Evolutionary conservation across 1,140 invertebrate genomes (phyloP).

Genomic region (Diorhabda sublineata): DNA sequence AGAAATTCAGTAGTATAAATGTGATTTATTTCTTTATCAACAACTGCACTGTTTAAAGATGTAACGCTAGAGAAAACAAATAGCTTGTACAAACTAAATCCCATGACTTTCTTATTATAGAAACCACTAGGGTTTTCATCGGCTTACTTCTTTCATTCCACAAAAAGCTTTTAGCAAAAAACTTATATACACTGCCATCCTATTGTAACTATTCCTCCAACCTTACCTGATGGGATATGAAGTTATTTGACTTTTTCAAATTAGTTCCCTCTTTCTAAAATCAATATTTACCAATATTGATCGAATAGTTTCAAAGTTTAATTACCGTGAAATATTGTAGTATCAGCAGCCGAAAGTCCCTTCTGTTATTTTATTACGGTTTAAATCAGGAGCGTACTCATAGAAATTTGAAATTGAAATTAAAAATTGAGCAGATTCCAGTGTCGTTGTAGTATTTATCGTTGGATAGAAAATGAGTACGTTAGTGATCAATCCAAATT

Average conservation of each 20-base stretch:
- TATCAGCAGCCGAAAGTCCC: slow-evolving; percentile 7
- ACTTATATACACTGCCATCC: neutral
- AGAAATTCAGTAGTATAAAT: too few relatives aligned
- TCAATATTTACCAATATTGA: slow-evolving; percentile 25
- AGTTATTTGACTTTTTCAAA: neutral
- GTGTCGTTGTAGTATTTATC: too few relatives aligned
- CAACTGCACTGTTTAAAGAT: too few relatives aligned
- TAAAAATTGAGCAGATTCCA: too few relatives aligned
- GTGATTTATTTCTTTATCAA: too few relatives aligned
- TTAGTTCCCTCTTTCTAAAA: slow-evolving; percentile 21
- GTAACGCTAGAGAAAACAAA: too few relatives aligned
- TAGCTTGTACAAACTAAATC: neutral
- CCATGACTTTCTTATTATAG: slow-evolving; percentile 2
- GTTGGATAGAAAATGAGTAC: too few relatives aligned
- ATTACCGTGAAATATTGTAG: slow-evolving; percentile 27
- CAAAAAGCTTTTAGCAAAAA: neutral
- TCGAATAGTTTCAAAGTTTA: slow-evolving; percentile 25
- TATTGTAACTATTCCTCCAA: neutral
- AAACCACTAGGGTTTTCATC: neutral
- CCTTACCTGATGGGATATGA: neutral
- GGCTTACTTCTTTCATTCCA: neutral
- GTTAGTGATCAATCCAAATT: too few relatives aligned
- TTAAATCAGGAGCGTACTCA: neutral
- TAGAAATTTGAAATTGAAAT: too few relatives aligned
- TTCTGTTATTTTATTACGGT: neutral